Evolutionary conservation across 2,888 invertebrate genomes (phyloP).

Genomic region (Xylota sylvarum): DNA sequence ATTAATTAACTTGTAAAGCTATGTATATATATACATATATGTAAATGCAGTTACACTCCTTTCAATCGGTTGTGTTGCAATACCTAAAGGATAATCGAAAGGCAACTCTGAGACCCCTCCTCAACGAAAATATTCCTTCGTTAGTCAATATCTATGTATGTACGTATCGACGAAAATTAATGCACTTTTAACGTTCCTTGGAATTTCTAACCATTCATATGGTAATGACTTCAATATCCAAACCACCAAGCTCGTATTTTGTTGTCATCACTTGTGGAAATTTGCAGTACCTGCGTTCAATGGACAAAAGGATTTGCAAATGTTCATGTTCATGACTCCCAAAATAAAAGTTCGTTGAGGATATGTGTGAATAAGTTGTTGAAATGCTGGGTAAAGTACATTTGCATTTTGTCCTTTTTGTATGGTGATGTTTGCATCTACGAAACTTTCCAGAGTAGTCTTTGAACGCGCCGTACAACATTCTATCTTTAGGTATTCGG

Average conservation of each 20-base stretch:
- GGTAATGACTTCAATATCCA: constrained; percentile 69
- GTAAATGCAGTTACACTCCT: too few species aligned
- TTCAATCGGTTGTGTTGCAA: background rate
- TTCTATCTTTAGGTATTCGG: constrained; percentile 44
- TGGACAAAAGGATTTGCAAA: constrained; percentile 68
- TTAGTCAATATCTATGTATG: constrained; percentile 48
- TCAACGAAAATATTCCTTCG: background rate
- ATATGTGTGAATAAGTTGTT: constrained; percentile 74
- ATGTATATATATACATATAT: too few species aligned
- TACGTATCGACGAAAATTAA: constrained; percentile 55
- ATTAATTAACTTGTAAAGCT: too few species aligned
- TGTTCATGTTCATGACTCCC: constrained; percentile 69
- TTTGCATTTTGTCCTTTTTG: constrained; percentile 75
- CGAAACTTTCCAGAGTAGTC: constrained; percentile 40
- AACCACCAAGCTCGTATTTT: constrained; percentile 31
- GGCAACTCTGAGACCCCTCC: background rate
- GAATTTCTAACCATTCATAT: constrained; percentile 66
- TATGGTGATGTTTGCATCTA: constrained; percentile 55
- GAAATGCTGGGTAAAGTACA: constrained; percentile 56
- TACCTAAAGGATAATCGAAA: background rate
- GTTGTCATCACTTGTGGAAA: constrained; percentile 57
- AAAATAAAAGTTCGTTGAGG: constrained; percentile 52
- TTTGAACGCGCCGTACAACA: constrained; percentile 29
- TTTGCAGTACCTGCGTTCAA: constrained; percentile 60
- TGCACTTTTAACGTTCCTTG: constrained; percentile 61